Conservation (phyloP, 1,140 invertebrate species). For the Amphibalanus amphitrite region DNA sequence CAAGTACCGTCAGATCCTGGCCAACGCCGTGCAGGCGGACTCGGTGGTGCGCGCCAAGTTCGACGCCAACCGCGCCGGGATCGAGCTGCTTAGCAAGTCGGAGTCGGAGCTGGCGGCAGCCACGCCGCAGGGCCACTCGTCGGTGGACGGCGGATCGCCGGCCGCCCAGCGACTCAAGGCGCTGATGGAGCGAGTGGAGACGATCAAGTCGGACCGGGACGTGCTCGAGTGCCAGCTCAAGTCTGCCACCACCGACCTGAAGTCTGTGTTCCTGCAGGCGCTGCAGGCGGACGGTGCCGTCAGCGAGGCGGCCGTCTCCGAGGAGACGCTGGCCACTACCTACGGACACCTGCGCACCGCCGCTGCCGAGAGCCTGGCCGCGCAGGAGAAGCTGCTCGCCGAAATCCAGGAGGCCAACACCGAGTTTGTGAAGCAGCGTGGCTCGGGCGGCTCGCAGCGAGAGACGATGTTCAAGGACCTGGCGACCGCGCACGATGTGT, state of each 20-base stretch:
- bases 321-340: slow-evolving; percentile 53
- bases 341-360: slow-evolving; percentile 55
- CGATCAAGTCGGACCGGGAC: slow-evolving; percentile 74
- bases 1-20: slow-evolving; percentile 57
- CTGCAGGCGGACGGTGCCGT: slow-evolving; percentile 66
- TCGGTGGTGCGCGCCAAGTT: slow-evolving; percentile 69
- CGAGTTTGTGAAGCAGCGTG: slow-evolving; percentile 19
- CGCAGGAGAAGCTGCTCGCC: slow-evolving; percentile 57
- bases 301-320: slow-evolving; percentile 64
- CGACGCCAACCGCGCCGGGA: slow-evolving; percentile 53
- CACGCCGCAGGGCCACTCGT: slow-evolving; percentile 36
- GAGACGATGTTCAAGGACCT: slow-evolving; percentile 69
- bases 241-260: slow-evolving; percentile 64
- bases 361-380: slow-evolving; percentile 45
- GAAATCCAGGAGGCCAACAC: slow-evolving; percentile 44
- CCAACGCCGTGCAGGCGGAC: slow-evolving; percentile 18
- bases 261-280: slow-evolving; percentile 56
- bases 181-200: slow-evolving; percentile 74
- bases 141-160: slow-evolving; percentile 15
- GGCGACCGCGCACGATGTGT: slow-evolving; percentile 76
- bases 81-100: slow-evolving; percentile 61
- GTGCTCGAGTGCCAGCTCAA: slow-evolving; percentile 74
- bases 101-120: slow-evolving; percentile 40
- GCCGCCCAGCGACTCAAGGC: slow-evolving; percentile 47
- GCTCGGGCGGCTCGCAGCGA: slow-evolving; percentile 26